A percentile compares a stretch with the other conserved stretches of the same genome.
Conservation (phyloP, 2,888 invertebrate genomes). For the Strigamia transsilvanica region DNA sequence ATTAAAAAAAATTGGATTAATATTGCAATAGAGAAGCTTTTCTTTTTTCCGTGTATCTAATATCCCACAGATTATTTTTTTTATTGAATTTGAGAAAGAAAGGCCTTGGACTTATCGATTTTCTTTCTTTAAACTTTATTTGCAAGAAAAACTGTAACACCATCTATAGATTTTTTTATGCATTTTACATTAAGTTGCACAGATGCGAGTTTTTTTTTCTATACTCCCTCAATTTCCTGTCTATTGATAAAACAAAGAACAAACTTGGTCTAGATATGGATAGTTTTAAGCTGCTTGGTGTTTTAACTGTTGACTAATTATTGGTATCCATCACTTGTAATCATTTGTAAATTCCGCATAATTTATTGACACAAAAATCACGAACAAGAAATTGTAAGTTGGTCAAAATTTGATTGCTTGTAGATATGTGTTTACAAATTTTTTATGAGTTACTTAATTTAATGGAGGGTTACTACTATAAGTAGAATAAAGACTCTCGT, state of each 20-base stretch:
- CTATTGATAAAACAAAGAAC: not conserved
- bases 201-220: not conserved
- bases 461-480: not conserved
- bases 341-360: too few species aligned
- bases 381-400: too few species aligned
- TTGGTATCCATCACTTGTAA: too few species aligned
- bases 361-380: too few species aligned
- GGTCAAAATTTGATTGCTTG: too few species aligned
- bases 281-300: too few species aligned
- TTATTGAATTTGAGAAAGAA: not conserved
- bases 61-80: not conserved
- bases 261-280: too few species aligned
- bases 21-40: not conserved
- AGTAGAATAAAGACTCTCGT: not conserved
- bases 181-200: conserved; percentile 11
- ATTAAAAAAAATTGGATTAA: not conserved
- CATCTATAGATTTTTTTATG: conserved; percentile 19
- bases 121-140: conserved; percentile 18
- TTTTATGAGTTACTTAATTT: not conserved
- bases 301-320: too few species aligned
- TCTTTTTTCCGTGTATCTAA: not conserved
- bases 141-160: conserved; percentile 13
- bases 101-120: conserved; percentile 7
- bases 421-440: not conserved
- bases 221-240: not conserved